A percentile compares a stretch with the other conserved stretches of the same genome.
Evolutionary conservation across 2,888 invertebrate genomes (phyloP).

Genomic region (Zygaena filipendulae): DNA sequence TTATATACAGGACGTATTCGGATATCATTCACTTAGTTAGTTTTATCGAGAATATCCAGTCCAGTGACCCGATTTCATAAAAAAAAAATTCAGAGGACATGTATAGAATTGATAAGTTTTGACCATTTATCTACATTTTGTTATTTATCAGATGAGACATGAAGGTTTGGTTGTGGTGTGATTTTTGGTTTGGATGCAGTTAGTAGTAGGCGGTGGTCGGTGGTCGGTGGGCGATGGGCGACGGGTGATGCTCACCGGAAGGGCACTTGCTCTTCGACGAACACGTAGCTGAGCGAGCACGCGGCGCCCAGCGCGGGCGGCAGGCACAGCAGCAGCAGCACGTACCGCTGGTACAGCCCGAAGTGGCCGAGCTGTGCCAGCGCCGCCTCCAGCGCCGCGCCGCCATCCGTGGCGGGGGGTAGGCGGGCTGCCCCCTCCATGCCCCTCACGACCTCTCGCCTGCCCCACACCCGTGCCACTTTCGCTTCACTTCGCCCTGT

Average conservation of each 20-base stretch:
- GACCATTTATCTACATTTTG: too few species aligned
- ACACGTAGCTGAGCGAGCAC: slow-evolving; percentile 65
- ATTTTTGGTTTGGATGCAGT: too few species aligned
- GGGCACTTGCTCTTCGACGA: slow-evolving; percentile 63
- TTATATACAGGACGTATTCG: too few species aligned
- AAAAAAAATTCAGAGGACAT: too few species aligned
- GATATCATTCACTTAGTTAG: too few species aligned
- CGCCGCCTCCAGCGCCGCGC: slow-evolving; percentile 36
- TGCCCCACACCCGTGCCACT: slow-evolving; percentile 1
- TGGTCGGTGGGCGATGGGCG: too few species aligned
- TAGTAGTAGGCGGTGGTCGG: too few species aligned
- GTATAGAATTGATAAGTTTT: too few species aligned
- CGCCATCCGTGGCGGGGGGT: slow-evolving; percentile 10
- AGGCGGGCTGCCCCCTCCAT: background rate
- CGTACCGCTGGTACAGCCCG: slow-evolving; percentile 48
- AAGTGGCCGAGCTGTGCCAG: slow-evolving; percentile 48
- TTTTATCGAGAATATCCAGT: too few species aligned
- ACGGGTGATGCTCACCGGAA: slow-evolving; percentile 69
- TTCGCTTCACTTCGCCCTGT: slow-evolving; percentile 11
- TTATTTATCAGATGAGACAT: too few species aligned
- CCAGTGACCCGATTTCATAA: too few species aligned
- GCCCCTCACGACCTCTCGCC: slow-evolving; percentile 4
- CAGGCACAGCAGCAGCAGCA: slow-evolving; percentile 40
- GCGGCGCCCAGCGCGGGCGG: slow-evolving; percentile 64
- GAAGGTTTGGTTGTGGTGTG: too few species aligned